Base-by-base conservation (phyloP, 1,140 invertebrate genomes). In the Dryas iulia region DNA sequence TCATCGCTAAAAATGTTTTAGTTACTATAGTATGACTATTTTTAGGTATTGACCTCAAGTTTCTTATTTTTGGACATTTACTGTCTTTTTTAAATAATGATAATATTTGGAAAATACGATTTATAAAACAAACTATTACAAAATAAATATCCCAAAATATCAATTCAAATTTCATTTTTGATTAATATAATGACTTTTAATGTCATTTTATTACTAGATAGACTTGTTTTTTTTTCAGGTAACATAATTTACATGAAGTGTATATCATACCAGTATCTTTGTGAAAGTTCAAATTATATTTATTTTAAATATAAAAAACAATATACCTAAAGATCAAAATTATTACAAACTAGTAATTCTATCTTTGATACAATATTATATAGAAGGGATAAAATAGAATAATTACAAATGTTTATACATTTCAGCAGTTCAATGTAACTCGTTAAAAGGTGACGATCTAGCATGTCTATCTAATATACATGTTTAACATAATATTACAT, bases 101-200 rank as follows among this genome's bases (percentile, higher is more conserved):
- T 47, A 47, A 47, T 21, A 47, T 47, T 47, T 47, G 8, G 18
- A 47, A 47, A 47, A 21, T 47, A 21, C 14, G 14, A 47, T 47
- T 24, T 65, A 63, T 35, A 64, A 59, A 79, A 71, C 61, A 72
- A 72, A 71, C 39, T 24, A 10, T 24, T 74, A 69, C 14, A 60
- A 79, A 76, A 76, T 68, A 74, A 73, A 76, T 26, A 26, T 56
- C n/a, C 18, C 21, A 63, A 69, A 69, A 58, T 21, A 59, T 69
- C 30, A 35, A 30, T 39, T 57, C 21, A 61, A 39, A 10, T 60
- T 64, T 65, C 39, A 47, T 47, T 47, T 47, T 47, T 47, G 14
- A 47, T 21, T 47, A 21, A 47, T 21, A 18, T 21, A 47, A 47
- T 47, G 39, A 47, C 39, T 3, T 47, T 39, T 39, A 6, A 47